Evolutionary conservation across 2,888 invertebrate genomes (phyloP).

Genomic region (Augochlorella aurata): DNA sequence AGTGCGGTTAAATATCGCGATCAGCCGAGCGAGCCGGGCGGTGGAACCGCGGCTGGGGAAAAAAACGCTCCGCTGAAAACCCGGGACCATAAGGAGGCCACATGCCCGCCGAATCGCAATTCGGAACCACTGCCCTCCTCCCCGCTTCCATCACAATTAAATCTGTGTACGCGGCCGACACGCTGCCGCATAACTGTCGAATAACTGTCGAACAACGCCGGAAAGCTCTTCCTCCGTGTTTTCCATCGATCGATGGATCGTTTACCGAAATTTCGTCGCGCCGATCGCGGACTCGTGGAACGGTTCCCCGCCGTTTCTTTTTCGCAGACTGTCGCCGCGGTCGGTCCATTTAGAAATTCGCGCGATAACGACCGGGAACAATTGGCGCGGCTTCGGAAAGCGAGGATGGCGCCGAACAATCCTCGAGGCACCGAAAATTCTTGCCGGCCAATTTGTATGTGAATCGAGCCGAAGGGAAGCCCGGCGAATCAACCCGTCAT

Average conservation of each 20-base stretch:
- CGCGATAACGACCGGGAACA: too few species aligned
- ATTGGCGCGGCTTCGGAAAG: too few species aligned
- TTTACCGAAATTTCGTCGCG: background rate
- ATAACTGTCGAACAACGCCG: background rate
- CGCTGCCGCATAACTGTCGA: background rate
- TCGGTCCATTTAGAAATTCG: too few species aligned
- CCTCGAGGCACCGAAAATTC: background rate
- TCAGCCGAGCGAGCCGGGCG: conserved; percentile 5
- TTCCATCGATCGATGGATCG: background rate
- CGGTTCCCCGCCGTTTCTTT: too few species aligned
- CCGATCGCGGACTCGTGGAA: background rate
- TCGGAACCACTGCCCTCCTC: background rate
- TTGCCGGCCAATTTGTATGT: conserved; percentile 29
- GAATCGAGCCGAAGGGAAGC: conserved; percentile 28
- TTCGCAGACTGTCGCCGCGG: too few species aligned
- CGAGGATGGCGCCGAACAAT: background rate
- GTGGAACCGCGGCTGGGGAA: background rate
- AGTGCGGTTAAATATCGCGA: conserved; percentile 47
- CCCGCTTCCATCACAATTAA: background rate
- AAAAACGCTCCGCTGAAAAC: background rate
- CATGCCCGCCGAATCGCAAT: conserved; percentile 17
- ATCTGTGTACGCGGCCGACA: background rate
- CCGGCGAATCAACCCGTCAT: conserved; percentile 41
- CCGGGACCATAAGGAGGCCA: background rate
- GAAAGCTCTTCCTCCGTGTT: background rate